Evolutionary conservation across 2,113 vertebrate species (phyloP).

Genomic region (Sinocyclocheilus anophthalmus): DNA sequence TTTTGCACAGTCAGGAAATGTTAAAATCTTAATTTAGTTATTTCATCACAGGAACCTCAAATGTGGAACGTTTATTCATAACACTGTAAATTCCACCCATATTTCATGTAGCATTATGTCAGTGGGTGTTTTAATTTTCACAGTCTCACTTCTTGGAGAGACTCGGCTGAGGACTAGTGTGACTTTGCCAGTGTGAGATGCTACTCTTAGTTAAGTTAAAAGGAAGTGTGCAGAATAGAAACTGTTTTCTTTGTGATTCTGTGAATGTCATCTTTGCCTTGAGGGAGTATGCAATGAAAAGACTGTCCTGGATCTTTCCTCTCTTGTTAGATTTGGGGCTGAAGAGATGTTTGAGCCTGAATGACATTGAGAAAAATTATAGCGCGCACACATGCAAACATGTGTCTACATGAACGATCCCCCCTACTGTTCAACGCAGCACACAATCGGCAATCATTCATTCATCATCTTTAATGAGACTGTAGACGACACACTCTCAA

Average conservation of each 20-base stretch:
- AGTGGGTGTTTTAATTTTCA: slow-evolving; percentile 5
- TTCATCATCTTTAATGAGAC: slow-evolving; percentile 24
- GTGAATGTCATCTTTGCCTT: slow-evolving; percentile 20
- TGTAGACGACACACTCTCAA: not conserved
- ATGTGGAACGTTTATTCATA: slow-evolving; percentile 13
- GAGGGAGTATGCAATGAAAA: slow-evolving; percentile 7
- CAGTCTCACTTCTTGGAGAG: not conserved
- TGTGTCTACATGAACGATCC: not conserved
- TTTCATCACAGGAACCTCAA: not conserved
- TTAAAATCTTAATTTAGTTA: not conserved
- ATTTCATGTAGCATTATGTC: slow-evolving; percentile 3
- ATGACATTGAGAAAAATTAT: not conserved
- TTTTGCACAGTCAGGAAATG: not conserved
- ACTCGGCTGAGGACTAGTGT: slow-evolving; percentile 11
- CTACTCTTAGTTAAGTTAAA: not conserved
- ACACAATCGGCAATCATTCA: not conserved
- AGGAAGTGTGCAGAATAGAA: not conserved
- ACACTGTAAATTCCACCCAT: slow-evolving; percentile 27
- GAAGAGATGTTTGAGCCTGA: not conserved
- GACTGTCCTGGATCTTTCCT: slow-evolving; percentile 12
- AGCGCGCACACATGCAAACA: not conserved
- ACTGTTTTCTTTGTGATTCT: not conserved
- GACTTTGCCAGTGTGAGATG: not conserved
- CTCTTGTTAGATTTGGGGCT: not conserved
- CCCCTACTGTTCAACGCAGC: not conserved